A percentile compares a stretch with the other conserved stretches of the same genome.
Conservation (phyloP, 2,113 vertebrate genomes). For the Romanogobio albipinnatus region DNA sequence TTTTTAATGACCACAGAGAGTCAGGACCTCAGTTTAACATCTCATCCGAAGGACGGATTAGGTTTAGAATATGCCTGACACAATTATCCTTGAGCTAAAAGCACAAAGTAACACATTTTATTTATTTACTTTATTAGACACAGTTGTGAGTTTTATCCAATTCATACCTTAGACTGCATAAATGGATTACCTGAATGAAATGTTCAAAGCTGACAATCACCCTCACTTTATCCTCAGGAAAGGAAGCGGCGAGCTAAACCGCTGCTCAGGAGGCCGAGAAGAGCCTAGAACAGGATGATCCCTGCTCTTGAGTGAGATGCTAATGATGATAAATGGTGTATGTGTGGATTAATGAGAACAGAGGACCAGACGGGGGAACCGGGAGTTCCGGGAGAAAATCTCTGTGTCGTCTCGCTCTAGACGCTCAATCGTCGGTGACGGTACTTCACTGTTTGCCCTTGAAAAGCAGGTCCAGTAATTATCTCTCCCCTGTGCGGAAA, state of each 20-base stretch:
- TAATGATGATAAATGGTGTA: constrained; percentile 62
- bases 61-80: background rate
- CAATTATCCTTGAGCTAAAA: background rate
- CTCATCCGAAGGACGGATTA: no score
- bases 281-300: constrained; percentile 23
- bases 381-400: constrained; percentile 20
- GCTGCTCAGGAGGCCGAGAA: background rate
- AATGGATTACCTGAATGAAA: background rate
- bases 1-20: no score
- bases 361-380: constrained; percentile 37
- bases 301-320: constrained; percentile 27
- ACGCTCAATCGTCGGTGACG: constrained; percentile 31
- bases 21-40: no score
- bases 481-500: constrained; percentile 57
- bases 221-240: background rate
- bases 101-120: background rate
- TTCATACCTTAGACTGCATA: background rate
- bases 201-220: constrained; percentile 13
- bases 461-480: constrained; percentile 57
- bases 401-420: constrained; percentile 14
- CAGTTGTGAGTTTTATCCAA: background rate
- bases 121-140: background rate
- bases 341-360: constrained; percentile 57
- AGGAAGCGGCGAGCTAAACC: background rate
- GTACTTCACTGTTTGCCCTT: constrained; percentile 54